phyloP scores from a whole-genome alignment of 2,113 vertebrate genomes.

The Lophius piscatorius region DNA sequence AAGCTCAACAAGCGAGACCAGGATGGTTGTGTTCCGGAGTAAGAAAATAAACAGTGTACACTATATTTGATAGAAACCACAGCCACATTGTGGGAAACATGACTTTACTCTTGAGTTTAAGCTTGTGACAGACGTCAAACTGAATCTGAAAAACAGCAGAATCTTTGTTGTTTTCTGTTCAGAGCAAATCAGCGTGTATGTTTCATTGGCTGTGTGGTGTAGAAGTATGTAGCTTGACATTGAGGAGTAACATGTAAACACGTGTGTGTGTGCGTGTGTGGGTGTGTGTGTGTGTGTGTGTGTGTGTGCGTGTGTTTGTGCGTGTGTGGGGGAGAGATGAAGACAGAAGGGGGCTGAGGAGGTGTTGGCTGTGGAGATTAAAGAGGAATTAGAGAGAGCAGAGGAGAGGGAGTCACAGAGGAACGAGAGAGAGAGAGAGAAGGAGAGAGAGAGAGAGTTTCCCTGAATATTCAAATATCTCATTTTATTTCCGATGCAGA shows the following conservation, averaged over 20 bases:
- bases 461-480: slow-evolving; percentile 67
- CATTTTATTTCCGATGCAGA: slow-evolving; percentile 63
- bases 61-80: slow-evolving; percentile 12
- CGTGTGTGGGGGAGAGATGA: slow-evolving; percentile 15
- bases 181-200: background rate
- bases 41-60: background rate
- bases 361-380: slow-evolving; percentile 73
- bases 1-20: slow-evolving; percentile 42
- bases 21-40: background rate
- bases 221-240: slow-evolving; percentile 36
- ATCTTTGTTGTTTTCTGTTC: slow-evolving; percentile 24
- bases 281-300: slow-evolving; percentile 3
- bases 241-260: slow-evolving; percentile 33
- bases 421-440: slow-evolving; percentile 8
- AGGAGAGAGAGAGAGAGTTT: slow-evolving; percentile 11
- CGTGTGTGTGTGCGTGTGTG: slow-evolving; percentile 11
- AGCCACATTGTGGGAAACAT: slow-evolving; percentile 7
- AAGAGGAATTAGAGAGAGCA: slow-evolving; percentile 62
- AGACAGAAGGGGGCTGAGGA: slow-evolving; percentile 65
- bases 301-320: slow-evolving; percentile 14
- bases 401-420: slow-evolving; percentile 36
- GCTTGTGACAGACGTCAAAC: background rate
- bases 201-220: background rate
- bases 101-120: background rate
- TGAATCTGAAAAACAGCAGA: slow-evolving; percentile 18